Conservation (phyloP, 1,140 invertebrate genomes). For the Andricus grossulariae region DNA sequence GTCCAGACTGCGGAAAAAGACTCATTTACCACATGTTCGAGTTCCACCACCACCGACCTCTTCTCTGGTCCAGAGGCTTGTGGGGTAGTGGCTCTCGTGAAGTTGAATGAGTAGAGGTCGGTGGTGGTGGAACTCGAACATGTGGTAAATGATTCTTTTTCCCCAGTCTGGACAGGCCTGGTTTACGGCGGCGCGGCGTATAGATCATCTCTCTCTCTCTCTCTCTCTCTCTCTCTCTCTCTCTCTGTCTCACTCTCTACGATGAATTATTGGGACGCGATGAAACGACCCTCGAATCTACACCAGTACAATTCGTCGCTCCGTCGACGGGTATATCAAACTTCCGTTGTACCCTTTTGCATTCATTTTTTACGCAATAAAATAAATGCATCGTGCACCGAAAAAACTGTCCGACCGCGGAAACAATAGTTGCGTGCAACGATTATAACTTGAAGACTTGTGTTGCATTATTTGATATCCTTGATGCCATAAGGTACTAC, state of each 20-base stretch:
- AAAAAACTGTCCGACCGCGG: constrained; percentile 6
- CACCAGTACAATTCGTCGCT: constrained; percentile 8
- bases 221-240: not conserved
- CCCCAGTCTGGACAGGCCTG: no score
- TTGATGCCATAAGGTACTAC: no score
- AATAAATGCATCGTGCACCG: constrained; percentile 1
- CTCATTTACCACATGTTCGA: no score
- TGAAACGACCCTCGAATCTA: constrained; percentile 24
- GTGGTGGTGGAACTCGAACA: no score
- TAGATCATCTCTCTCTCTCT: not conserved
- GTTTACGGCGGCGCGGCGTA: no score
- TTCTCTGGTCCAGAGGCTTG: no score
- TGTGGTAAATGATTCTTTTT: no score
- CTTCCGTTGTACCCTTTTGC: constrained; percentile 7
- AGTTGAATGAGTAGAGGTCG: no score
- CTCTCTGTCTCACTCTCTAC: not conserved
- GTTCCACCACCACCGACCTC: no score
- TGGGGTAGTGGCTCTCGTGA: no score
- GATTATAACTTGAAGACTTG: not conserved
- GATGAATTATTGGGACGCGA: constrained; percentile 29
- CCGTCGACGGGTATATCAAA: constrained; percentile 15
- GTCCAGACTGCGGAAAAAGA: no score
- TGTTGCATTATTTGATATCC: no score
- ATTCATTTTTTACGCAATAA: constrained; percentile 13
- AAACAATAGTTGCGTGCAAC: not conserved